These are phyloP conservation scores for Amphipoea lucens DNA, from an alignment of 2,888 invertebrate species.

Conservation along the genomic window DNA sequence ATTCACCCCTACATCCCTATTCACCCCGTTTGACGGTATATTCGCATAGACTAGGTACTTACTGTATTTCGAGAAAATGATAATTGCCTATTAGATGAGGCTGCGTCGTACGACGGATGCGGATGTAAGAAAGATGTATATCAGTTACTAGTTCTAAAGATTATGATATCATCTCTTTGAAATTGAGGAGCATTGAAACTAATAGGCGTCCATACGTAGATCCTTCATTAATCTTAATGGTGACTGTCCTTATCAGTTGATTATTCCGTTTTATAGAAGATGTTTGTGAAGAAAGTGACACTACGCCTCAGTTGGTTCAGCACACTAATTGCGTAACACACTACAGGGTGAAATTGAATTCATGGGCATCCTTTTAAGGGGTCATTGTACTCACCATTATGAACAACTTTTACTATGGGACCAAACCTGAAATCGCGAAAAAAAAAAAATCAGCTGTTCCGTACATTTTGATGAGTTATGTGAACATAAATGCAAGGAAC, in stretches of 20 bases:
- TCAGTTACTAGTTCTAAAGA: neutral
- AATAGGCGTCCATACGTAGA: conserved; percentile 23
- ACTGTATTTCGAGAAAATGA: neutral
- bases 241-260: conserved; percentile 27
- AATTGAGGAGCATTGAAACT: conserved; percentile 1
- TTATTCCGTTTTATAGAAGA: conserved; percentile 10
- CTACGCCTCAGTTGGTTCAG: conserved; percentile 5
- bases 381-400: too few relatives aligned
- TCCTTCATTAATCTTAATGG: conserved; percentile 34
- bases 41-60: neutral
- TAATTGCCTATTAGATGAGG: neutral
- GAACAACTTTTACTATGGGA: too few relatives aligned
- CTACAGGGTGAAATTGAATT: too few relatives aligned
- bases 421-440: too few relatives aligned
- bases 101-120: neutral
- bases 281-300: conserved; percentile 31
- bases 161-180: conserved; percentile 40
- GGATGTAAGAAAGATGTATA: conserved; percentile 16
- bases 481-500: too few relatives aligned
- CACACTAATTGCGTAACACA: too few relatives aligned
- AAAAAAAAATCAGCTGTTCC: too few relatives aligned
- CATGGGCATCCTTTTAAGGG: too few relatives aligned
- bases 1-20: too few relatives aligned
- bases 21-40: neutral
- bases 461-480: too few relatives aligned